Conservation (phyloP, 2,113 vertebrate species). For the Mesitornis unicolor region DNA sequence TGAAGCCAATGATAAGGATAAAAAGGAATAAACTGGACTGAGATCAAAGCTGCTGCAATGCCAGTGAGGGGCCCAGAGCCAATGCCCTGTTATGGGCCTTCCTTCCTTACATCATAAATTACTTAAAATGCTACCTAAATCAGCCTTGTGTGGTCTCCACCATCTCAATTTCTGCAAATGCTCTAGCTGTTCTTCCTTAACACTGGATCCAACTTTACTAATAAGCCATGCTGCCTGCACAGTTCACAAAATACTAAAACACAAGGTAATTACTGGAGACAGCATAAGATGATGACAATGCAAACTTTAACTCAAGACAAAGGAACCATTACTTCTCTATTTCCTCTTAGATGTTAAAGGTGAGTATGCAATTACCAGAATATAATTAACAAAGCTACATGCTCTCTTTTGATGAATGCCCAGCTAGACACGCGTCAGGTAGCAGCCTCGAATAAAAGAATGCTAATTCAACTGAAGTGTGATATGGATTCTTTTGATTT, state of each 20-base stretch:
- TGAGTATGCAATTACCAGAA: slow-evolving; percentile 40
- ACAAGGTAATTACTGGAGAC: slow-evolving; percentile 9
- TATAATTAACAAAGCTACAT: slow-evolving; percentile 40
- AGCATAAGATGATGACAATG: not conserved
- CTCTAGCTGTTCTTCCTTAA: not conserved
- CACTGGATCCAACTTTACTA: not conserved
- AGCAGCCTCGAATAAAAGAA: not conserved
- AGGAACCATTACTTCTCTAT: slow-evolving; percentile 13
- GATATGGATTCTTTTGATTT: not conserved
- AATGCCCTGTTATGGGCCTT: not conserved
- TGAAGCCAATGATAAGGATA: not conserved
- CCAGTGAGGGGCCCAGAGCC: not conserved
- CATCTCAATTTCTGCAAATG: not conserved
- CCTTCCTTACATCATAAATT: not conserved
- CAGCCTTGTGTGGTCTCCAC: not conserved
- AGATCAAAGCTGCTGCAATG: not conserved
- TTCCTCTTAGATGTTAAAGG: not conserved
- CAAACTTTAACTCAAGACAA: not conserved
- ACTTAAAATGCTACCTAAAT: not conserved
- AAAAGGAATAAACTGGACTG: not conserved
- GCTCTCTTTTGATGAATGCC: not conserved
- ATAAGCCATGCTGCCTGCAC: not conserved
- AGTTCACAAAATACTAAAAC: not conserved
- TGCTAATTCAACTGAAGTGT: not conserved
- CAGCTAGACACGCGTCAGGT: not conserved